Evolutionary conservation across 1,140 invertebrate genomes (phyloP).

Genomic region (Brachionus manjavacas): DNA sequence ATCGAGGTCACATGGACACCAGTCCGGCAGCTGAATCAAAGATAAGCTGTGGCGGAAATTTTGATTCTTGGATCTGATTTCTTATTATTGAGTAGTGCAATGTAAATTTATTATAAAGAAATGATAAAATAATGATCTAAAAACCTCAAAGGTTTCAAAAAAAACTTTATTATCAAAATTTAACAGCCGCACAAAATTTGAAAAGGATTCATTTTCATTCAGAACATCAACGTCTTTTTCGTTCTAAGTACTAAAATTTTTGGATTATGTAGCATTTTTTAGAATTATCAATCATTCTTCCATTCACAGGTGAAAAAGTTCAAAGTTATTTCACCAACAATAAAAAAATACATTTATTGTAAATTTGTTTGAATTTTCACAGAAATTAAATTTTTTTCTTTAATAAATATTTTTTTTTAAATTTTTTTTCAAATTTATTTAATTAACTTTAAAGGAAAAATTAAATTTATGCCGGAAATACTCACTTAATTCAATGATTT

Average conservation of each 20-base stretch:
- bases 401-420: neutral
- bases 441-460: neutral
- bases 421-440: neutral
- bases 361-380: neutral
- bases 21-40: too few species aligned
- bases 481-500: too few species aligned
- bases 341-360: neutral
- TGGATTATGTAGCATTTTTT: neutral
- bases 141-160: neutral
- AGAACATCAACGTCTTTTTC: neutral
- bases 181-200: neutral
- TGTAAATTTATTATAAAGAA: neutral
- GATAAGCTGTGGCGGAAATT: too few species aligned
- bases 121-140: neutral
- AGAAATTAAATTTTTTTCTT: neutral
- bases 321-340: neutral
- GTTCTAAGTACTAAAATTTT: neutral
- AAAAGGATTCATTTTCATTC: neutral
- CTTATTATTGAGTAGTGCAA: neutral
- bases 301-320: neutral
- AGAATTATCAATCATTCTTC: neutral
- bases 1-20: too few species aligned
- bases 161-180: neutral
- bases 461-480: too few species aligned
- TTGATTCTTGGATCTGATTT: neutral